Evolutionary conservation across 1,140 invertebrate species (phyloP), one percentile per base, ranked within the genome.

Genomic region (Acyrthosiphon pisum): DNA sequence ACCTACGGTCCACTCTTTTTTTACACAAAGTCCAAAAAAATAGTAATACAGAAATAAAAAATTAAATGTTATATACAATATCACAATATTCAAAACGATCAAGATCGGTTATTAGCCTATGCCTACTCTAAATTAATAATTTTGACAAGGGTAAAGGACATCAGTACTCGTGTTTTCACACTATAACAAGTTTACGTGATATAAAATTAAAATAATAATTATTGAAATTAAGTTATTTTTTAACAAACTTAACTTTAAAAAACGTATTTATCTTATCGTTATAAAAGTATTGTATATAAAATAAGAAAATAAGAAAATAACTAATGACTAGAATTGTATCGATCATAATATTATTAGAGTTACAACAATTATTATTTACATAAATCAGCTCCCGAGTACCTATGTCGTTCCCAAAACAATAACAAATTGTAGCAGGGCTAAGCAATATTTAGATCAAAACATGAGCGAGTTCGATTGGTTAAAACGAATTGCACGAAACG

Each of bases 301-400:
- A 41, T 9, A n/a, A n/a, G 11, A 87, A 30, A 18, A 22, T 2
- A 22, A 50, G 18, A 88, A 88, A 30, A 50, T 50, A 88, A 48
- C 46, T 88, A 88, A 88, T 88, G 86, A 88, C 86, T 88, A 88
- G 86, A 88, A 88, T 50, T 35, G 26, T 6, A 86, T 46, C 26
- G 84, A 46, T 30, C 41, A 2, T 86, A 86, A 26, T 84, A 84
- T 22, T 83, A 37, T 35, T 83, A 83, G 2, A 41, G 7, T 37
- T 41, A 83, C 22, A 83, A 41, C 35, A 37, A 83, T 83, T 83
- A 8, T 83, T 20, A 41, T 37, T 83, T 41, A 83, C 22, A 83
- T 83, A 41, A 83, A 83, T 30, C 2, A 86, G 6, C 41, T 86
- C 11, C 14, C 84, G 41, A 86, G 83, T 88, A 48, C 44, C 4